Percentiles rank a stretch among this genome's conserved stretches.
Conservation (phyloP, 1,140 invertebrate genomes). For the Psilanteris sp. region DNA sequence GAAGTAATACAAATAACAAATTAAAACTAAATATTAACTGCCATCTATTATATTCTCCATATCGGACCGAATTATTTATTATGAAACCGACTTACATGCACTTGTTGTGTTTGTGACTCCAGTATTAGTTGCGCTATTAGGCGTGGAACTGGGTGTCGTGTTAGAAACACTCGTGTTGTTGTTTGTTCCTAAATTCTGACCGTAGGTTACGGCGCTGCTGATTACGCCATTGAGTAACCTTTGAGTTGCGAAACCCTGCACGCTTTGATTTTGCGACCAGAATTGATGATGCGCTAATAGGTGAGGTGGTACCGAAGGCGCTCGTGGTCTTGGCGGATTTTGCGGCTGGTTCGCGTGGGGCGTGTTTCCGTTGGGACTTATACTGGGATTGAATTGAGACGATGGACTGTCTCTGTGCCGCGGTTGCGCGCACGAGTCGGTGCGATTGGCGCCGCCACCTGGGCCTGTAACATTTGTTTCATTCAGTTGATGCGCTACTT, state of each 20-base stretch:
- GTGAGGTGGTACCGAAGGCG: conserved; percentile 78
- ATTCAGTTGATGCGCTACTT: no score
- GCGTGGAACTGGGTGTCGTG: conserved; percentile 69
- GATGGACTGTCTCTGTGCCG: conserved; percentile 76
- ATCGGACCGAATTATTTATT: no score
- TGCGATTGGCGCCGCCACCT: conserved; percentile 63
- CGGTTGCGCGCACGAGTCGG: conserved; percentile 67
- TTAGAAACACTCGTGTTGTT: conserved; percentile 49
- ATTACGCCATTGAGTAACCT: conserved; percentile 78
- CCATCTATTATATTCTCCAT: no score
- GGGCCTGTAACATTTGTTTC: conserved; percentile 35
- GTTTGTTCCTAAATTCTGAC: conserved; percentile 71
- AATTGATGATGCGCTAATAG: conserved; percentile 78
- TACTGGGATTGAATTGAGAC: conserved; percentile 73
- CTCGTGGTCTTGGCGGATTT: conserved; percentile 74
- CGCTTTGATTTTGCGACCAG: conserved; percentile 77
- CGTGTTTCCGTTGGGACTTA: conserved; percentile 74
- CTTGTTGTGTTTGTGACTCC: conserved; percentile 61
- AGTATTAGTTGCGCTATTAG: conserved; percentile 62
- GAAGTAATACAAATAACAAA: no score
- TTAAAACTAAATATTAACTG: no score
- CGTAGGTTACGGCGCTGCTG: conserved; percentile 77
- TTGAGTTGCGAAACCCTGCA: conserved; percentile 81
- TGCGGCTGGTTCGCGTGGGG: conserved; percentile 75
- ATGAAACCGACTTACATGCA: conserved; percentile 71